These are phyloP conservation scores for Aldrovandia affinis DNA, from an alignment of 2,797 vertebrate genomes.

Conservation along the genomic window DNA sequence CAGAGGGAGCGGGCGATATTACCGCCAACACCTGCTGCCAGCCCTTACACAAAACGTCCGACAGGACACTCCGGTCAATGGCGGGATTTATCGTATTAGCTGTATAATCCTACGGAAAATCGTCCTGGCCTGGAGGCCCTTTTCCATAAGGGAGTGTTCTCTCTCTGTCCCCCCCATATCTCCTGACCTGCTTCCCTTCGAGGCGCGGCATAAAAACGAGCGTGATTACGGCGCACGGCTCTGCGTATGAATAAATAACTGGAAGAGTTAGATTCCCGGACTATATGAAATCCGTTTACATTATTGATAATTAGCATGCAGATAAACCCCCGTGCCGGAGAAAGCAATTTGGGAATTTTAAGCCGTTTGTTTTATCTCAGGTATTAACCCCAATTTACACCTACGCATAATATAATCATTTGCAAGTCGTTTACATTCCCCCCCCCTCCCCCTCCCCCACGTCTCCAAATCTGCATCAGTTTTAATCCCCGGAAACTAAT, in stretches of 20 bases:
- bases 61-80: not conserved
- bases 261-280: not conserved
- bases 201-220: not conserved
- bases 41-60: not conserved
- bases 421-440: slow-evolving; percentile 71
- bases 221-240: not conserved
- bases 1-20: not conserved
- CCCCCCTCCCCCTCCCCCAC: slow-evolving; percentile 51
- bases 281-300: slow-evolving; percentile 60
- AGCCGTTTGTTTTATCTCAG: slow-evolving; percentile 77
- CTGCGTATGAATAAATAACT: not conserved
- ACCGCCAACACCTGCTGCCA: not conserved
- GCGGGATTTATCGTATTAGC: not conserved
- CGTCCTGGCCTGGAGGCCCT: not conserved
- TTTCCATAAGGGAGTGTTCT: not conserved
- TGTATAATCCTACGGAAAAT: not conserved
- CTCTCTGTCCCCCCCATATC: not conserved
- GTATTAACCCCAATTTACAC: slow-evolving; percentile 79
- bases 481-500: slow-evolving; percentile 81
- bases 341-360: slow-evolving; percentile 71
- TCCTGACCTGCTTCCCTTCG: not conserved
- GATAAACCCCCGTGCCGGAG: slow-evolving; percentile 66
- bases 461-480: slow-evolving; percentile 69
- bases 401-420: slow-evolving; percentile 72
- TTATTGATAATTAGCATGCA: slow-evolving; percentile 60